These are phyloP conservation scores for Margarornis squamiger DNA, from an alignment of 2,797 vertebrate species.

Conservation along the genomic window DNA sequence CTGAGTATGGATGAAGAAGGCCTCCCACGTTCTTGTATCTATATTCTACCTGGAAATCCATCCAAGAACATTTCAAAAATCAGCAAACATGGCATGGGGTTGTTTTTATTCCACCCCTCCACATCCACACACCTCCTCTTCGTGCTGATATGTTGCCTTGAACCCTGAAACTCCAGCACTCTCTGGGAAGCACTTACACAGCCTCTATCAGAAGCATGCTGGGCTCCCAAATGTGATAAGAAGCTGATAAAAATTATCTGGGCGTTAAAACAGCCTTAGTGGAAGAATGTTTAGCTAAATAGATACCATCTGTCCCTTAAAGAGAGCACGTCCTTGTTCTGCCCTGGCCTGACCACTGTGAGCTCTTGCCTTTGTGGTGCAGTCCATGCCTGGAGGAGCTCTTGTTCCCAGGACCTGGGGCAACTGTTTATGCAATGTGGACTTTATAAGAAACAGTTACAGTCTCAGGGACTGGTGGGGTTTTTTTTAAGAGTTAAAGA, in stretches of 20 bases:
- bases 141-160: slow-evolving; percentile 42
- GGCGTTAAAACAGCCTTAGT: slow-evolving; percentile 47
- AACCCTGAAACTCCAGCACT: slow-evolving; percentile 53
- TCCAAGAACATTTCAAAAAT: slow-evolving; percentile 63
- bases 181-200: slow-evolving; percentile 44
- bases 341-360: slow-evolving; percentile 21
- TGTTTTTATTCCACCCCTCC: slow-evolving; percentile 39
- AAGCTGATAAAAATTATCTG: slow-evolving; percentile 64
- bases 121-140: slow-evolving; percentile 49
- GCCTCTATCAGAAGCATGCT: slow-evolving; percentile 56
- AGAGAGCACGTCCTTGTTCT: slow-evolving; percentile 24
- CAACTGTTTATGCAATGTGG: slow-evolving; percentile 59
- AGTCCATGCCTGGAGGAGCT: background rate
- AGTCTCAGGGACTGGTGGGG: background rate
- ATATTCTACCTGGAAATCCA: slow-evolving; percentile 52
- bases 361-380: slow-evolving; percentile 33
- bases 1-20: background rate
- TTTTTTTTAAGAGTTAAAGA: slow-evolving; percentile 7
- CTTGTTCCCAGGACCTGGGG: slow-evolving; percentile 70
- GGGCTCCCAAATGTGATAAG: slow-evolving; percentile 66
- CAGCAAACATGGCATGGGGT: slow-evolving; percentile 38
- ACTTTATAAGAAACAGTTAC: slow-evolving; percentile 69
- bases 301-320: slow-evolving; percentile 68
- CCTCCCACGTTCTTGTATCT: background rate
- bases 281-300: slow-evolving; percentile 68